phyloP scores from a whole-genome alignment of 2,113 vertebrate species.

The Corydoras sp. region DNA sequence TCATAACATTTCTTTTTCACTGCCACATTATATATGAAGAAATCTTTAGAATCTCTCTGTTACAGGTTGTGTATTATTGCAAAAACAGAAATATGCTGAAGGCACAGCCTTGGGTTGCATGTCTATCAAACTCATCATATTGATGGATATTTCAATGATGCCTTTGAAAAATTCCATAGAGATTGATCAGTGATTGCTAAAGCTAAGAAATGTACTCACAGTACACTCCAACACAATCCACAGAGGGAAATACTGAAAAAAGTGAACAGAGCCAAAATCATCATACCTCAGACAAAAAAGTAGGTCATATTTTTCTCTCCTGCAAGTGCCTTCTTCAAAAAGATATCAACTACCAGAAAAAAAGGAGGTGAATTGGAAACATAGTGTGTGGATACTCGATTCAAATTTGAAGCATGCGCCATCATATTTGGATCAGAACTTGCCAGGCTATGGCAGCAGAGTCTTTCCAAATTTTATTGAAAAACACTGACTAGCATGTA shows the following conservation, averaged over 20 bases:
- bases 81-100: background rate
- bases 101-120: conserved; percentile 2
- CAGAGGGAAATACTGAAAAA: background rate
- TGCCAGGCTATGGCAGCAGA: background rate
- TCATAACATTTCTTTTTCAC: too few species aligned
- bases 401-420: conserved; percentile 22
- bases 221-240: too few species aligned
- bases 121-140: background rate
- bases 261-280: background rate
- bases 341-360: conserved; percentile 26
- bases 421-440: conserved; percentile 5
- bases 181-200: background rate
- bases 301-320: conserved; percentile 28
- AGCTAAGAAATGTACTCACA: background rate
- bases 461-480: too few species aligned
- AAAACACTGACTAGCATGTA: too few species aligned
- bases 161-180: background rate
- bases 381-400: conserved; percentile 28
- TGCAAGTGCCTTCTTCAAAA: background rate
- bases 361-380: conserved; percentile 5
- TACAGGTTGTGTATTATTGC: conserved; percentile 1
- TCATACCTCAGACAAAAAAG: conserved; percentile 22
- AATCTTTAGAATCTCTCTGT: background rate
- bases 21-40: too few species aligned
- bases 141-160: background rate